Conservation (phyloP, 2,797 vertebrate species). For the Sebastes cheni region DNA sequence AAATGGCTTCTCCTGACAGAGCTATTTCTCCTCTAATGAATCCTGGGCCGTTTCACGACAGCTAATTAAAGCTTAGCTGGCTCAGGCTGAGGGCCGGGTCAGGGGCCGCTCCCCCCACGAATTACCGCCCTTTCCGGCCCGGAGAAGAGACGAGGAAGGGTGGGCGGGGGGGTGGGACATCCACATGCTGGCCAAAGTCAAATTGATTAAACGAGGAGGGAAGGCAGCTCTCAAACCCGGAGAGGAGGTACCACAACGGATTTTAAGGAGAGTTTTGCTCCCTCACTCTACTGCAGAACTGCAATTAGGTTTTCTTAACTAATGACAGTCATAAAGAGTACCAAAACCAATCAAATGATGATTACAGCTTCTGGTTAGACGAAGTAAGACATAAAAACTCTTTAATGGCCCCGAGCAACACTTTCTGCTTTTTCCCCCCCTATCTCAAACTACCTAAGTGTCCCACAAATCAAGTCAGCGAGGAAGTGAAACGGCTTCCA, state of each 20-base stretch:
- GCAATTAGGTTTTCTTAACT: conserved; percentile 63
- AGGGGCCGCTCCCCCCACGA: conserved; percentile 74
- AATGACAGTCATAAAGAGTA: conserved; percentile 69
- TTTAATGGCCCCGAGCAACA: conserved; percentile 62
- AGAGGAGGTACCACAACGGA: conserved; percentile 30
- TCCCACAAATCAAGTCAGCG: conserved; percentile 68
- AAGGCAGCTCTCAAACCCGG: conserved; percentile 25
- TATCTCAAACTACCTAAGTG: conserved; percentile 54
- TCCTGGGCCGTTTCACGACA: conserved; percentile 80
- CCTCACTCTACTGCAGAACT: conserved; percentile 15
- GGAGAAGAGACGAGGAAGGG: conserved; percentile 27
- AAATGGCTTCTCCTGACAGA: conserved; percentile 81
- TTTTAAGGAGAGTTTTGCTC: conserved; percentile 58
- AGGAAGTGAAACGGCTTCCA: conserved; percentile 60
- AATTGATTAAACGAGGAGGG: conserved; percentile 78
- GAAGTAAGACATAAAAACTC: conserved; percentile 64
- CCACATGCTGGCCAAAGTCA: conserved; percentile 76
- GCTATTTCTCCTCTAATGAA: conserved; percentile 83
- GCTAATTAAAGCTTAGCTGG: conserved; percentile 87
- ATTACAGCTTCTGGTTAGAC: conserved; percentile 73
- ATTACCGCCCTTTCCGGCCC: conserved; percentile 68
- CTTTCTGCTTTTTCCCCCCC: conserved; percentile 41
- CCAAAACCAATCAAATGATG: conserved; percentile 77
- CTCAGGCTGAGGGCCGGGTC: conserved; percentile 78
- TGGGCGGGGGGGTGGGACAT: background rate